phyloP scores from a whole-genome alignment of 1,140 invertebrate species.

The Drosophila yakuba region DNA sequence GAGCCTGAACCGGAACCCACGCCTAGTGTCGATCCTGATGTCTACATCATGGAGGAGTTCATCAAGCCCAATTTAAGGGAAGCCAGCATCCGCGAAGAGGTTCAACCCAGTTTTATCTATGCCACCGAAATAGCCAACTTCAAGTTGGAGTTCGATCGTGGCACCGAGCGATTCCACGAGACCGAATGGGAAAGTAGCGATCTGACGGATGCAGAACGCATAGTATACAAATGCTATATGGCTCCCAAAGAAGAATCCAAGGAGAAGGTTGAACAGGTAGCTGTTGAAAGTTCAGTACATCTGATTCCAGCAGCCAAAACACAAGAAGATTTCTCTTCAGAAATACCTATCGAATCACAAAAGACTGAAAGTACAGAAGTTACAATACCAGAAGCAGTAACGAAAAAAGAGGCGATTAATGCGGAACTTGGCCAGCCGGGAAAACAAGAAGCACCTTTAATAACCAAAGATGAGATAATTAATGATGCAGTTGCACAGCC shows the following conservation, averaged over 20 bases:
- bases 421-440: not conserved
- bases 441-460: not conserved
- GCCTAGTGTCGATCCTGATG: slow-evolving; percentile 50
- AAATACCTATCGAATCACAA: not conserved
- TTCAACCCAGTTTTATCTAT: slow-evolving; percentile 66
- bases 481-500: not conserved
- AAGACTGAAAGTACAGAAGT: slow-evolving; percentile 10
- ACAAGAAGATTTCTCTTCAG: not conserved
- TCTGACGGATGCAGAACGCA: slow-evolving; percentile 48
- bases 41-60: slow-evolving; percentile 75
- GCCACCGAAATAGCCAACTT: slow-evolving; percentile 77
- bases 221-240: slow-evolving; percentile 61
- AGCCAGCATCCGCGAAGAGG: slow-evolving; percentile 62
- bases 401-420: not conserved
- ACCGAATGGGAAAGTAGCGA: slow-evolving; percentile 54
- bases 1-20: slow-evolving; percentile 19
- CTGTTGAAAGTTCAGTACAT: too few relatives aligned
- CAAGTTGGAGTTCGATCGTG: slow-evolving; percentile 69
- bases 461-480: not conserved
- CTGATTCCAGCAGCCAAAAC: not conserved
- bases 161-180: slow-evolving; percentile 55
- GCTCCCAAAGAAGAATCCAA: slow-evolving; percentile 46
- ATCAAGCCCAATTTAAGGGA: slow-evolving; percentile 72
- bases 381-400: not conserved
- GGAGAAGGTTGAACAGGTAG: not conserved